phyloP scores from a whole-genome alignment of 2,888 invertebrate genomes.

The Caradrina clavipalpis region DNA sequence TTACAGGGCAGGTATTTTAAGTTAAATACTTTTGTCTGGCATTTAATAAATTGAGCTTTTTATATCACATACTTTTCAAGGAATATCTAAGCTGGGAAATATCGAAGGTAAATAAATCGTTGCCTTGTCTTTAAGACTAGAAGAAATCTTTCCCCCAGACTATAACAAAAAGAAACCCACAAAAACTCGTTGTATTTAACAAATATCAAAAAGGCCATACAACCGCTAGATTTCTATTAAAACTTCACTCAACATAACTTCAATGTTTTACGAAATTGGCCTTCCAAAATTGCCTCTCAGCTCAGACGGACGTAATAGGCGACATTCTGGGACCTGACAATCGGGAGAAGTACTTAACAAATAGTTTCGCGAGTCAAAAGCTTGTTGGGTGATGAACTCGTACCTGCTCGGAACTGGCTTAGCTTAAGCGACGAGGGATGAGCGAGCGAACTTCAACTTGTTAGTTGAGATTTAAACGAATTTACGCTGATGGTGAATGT shows the following conservation, averaged over 20 bases:
- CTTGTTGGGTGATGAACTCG: constrained; percentile 63
- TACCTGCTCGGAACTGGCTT: constrained; percentile 62
- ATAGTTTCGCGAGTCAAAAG: constrained; percentile 65
- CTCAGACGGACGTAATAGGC: constrained; percentile 55
- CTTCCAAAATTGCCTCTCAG: constrained; percentile 56
- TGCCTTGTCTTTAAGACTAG: too few relatives aligned
- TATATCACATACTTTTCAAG: not conserved
- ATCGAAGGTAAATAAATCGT: not conserved
- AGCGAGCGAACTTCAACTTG: constrained; percentile 58
- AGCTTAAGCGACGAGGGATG: constrained; percentile 55
- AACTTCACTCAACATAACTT: constrained; percentile 54
- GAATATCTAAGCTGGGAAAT: not conserved
- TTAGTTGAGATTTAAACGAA: constrained; percentile 63
- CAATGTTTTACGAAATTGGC: constrained; percentile 59
- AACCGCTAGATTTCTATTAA: constrained; percentile 37
- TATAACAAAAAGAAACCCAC: not conserved
- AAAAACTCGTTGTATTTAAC: not conserved
- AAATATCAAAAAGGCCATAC: constrained; percentile 27
- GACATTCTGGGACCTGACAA: constrained; percentile 59
- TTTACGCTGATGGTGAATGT: constrained; percentile 52
- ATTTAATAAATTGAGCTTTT: constrained; percentile 9
- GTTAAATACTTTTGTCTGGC: not conserved
- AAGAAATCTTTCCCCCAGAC: not conserved
- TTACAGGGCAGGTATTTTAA: constrained; percentile 8
- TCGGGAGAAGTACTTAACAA: constrained; percentile 64